Evolutionary conservation across 2,113 vertebrate genomes (phyloP), one percentile per base, ranked within the genome.

Genomic region (Takifugu flavidus): DNA sequence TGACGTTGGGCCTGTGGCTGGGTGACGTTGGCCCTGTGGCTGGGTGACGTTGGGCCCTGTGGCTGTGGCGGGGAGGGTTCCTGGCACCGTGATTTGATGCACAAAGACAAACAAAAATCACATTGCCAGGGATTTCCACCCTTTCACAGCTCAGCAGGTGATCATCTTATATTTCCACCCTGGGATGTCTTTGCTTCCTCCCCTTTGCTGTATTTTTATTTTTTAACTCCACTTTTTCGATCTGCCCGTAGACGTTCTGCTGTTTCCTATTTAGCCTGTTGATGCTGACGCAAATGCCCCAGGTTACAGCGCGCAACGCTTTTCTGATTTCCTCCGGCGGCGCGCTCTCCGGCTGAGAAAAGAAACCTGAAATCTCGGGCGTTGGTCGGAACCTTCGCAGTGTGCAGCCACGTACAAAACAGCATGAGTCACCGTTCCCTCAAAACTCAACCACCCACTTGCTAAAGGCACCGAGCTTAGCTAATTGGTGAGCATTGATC

Each of bases 91-190:
- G 92, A 93, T 93, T 93, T 93, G 88, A 88, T 91, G 81, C 83
- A 90, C 75, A 89, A 88, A 88, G 80, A 88, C 70, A 88, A 89
- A 88, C 82, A 67, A 90, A 93, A 93, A 93, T 93, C 92, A 93
- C 92, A 93, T 93, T 93, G 92, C 92, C 92, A 93, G 92, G 92
- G 92, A 93, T 93, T 93, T 91, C 92, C 92, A 92, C 91, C 83
- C 84, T 83, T 84, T 82, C 83, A 89, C 83, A 85, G 91, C 76
- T 82, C 77, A 72, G 56, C 76, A 74, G 81, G 82, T 78, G 75
- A 68, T 54, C 59, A 28, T 1, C 6, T 53, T 62, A n/a, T 13
- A 25, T 72, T 56, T 63, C 67, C 62, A 56, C 44, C n/a, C 56
- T 13, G 13, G 62, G 67, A 56, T 47, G 13, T 11, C 43, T 64